Evolutionary conservation across 2,888 invertebrate genomes (phyloP), one percentile per base, ranked within the genome.

Genomic region (Erpobdella octoculata): DNA sequence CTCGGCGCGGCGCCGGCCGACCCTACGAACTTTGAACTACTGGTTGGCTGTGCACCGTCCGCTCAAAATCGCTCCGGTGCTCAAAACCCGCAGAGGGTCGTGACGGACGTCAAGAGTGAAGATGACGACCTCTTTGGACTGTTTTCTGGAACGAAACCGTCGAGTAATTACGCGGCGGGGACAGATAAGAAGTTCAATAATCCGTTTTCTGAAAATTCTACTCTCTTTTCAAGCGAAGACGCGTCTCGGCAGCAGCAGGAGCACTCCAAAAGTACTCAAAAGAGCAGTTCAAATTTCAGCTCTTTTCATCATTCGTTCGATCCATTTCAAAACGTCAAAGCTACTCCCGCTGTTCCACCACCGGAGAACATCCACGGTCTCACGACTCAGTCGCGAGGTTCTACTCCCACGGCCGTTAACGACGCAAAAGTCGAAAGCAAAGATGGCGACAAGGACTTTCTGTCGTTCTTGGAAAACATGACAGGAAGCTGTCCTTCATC

Each of bases 1-100:
- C 67, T 75, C 2, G 72, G 74, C 53, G 66, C 75, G 18, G 75
- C 73, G 35, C 38, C 68, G 9, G 31, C 67, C 0, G 75, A 74
- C 37, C 78, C 78, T 21, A 75, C 78, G 48, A 79, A 79, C 72
- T 74, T 79, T 71, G 80, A 80, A 64, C 74, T 79, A 18, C 73
- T 80, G 41, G 71, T 70, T 31, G 79, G 79, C 12, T 53, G 36
- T 28, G 41, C n/a, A 35, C 36, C 72, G 28, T 8, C 28, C n/a
- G 6, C n/a, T 9, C 9, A 12, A 21, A 65, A 28, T 28, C 36
- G 3, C 33, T 15, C 31, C 12, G n/a, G 31, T 8, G 46, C 36
- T 6, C 21, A 1, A 1, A 53, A 53, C 53, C 12, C 53, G 21
- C 9, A n/a, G 8, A 6, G 15, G 21, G 1, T 3, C 6, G 53